Percentiles rank a stretch among this genome's conserved stretches.
Conservation (phyloP, 2,113 vertebrate genomes). For the Podarcis cretensis region DNA sequence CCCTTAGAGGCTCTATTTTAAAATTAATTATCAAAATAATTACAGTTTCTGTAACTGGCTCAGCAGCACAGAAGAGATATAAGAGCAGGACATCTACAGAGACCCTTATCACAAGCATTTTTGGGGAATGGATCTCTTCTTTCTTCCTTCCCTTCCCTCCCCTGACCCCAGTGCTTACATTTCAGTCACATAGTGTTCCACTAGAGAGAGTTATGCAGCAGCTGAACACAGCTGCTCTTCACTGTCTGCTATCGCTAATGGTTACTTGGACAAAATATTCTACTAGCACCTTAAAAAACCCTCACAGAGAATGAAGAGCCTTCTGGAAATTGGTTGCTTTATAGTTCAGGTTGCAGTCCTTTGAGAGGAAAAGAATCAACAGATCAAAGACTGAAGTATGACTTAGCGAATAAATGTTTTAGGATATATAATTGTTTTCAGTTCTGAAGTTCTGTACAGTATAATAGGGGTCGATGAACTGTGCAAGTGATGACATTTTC, state of each 20-base stretch:
- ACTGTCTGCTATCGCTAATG: not conserved
- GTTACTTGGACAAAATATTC: not conserved
- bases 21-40: constrained; percentile 24
- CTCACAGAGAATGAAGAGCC: not conserved
- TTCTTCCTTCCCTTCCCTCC: not conserved
- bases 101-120: not conserved
- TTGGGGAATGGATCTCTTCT: not conserved
- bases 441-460: not conserved
- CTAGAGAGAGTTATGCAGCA: not conserved
- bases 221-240: not conserved
- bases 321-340: not conserved
- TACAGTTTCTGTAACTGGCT: constrained; percentile 31
- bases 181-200: not conserved
- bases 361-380: not conserved
- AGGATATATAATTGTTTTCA: not conserved
- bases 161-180: not conserved
- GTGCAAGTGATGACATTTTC: not conserved
- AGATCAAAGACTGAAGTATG: not conserved
- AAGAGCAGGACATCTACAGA: not conserved
- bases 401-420: not conserved
- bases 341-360: not conserved
- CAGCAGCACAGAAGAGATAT: not conserved
- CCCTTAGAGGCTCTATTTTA: not conserved
- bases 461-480: not conserved
- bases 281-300: not conserved